Conservation (phyloP, 2,888 invertebrate genomes). For the Polietes domitor region DNA sequence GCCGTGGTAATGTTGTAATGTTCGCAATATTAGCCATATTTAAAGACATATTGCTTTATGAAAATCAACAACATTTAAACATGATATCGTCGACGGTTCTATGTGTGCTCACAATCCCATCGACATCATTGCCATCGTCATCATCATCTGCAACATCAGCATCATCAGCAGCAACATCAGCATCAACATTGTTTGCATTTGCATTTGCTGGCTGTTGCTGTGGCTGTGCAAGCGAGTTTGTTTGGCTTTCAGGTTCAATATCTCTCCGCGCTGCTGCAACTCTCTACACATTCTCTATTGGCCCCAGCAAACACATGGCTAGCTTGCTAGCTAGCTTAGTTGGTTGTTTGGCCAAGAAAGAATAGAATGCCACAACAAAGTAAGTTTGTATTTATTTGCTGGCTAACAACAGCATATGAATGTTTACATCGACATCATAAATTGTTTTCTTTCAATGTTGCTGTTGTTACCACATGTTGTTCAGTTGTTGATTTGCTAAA, state of each 20-base stretch:
- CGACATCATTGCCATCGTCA: conserved; percentile 68
- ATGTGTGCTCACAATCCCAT: conserved; percentile 55
- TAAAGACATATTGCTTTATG: conserved; percentile 65
- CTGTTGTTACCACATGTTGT: conserved; percentile 67
- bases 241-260: conserved; percentile 58
- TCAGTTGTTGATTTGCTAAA: conserved; percentile 73
- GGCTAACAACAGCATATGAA: conserved; percentile 42
- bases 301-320: conserved; percentile 12
- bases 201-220: conserved; percentile 16
- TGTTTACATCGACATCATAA: conserved; percentile 77
- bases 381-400: not conserved
- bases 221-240: not conserved
- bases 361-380: conserved; percentile 35
- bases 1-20: conserved; percentile 64
- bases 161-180: conserved; percentile 70
- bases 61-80: conserved; percentile 41
- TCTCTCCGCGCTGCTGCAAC: conserved; percentile 43
- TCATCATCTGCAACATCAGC: conserved; percentile 71
- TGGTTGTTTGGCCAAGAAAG: conserved; percentile 20
- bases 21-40: conserved; percentile 65
- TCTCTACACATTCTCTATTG: conserved; percentile 49
- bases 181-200: conserved; percentile 74
- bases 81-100: conserved; percentile 54
- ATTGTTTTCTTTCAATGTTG: conserved; percentile 74
- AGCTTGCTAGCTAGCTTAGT: not conserved